phyloP scores from a whole-genome alignment of 1,140 invertebrate species.

The Drosophila murphyi region DNA sequence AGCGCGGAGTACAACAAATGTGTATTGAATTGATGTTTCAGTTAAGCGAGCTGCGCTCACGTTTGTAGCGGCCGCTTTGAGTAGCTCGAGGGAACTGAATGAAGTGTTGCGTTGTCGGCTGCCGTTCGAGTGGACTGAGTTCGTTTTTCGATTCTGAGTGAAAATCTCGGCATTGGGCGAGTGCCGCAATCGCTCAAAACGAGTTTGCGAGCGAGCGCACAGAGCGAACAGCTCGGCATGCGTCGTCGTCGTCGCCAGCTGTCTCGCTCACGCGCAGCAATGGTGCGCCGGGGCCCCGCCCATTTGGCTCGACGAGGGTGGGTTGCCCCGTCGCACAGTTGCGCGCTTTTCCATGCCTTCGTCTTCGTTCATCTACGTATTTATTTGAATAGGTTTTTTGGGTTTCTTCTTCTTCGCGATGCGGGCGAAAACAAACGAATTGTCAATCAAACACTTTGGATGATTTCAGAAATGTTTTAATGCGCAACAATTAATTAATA shows the following conservation, averaged over 20 bases:
- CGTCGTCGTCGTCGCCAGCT: background rate
- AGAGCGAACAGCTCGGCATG: constrained; percentile 10
- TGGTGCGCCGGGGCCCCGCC: constrained; percentile 49
- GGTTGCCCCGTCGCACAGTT: constrained; percentile 5
- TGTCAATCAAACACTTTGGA: constrained; percentile 53
- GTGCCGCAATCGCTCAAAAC: constrained; percentile 44
- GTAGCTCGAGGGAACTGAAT: constrained; percentile 58
- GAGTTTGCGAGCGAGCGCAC: constrained; percentile 34
- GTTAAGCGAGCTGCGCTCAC: constrained; percentile 20
- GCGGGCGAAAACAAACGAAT: constrained; percentile 29
- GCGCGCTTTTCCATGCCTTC: no score
- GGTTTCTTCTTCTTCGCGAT: background rate
- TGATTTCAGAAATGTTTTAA: constrained; percentile 23
- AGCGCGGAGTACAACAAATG: constrained; percentile 4
- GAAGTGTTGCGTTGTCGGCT: constrained; percentile 27
- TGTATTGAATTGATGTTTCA: background rate
- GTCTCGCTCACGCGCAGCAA: constrained; percentile 38
- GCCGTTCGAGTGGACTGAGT: constrained; percentile 40
- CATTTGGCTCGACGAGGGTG: constrained; percentile 22
- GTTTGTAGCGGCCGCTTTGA: constrained; percentile 55
- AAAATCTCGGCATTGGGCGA: constrained; percentile 60
- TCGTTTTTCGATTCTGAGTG: constrained; percentile 56
- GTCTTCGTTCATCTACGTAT: constrained; percentile 5
- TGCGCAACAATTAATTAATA: constrained; percentile 67
- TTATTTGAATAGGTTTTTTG: constrained; percentile 17